Evolutionary conservation across 2,797 vertebrate genomes (phyloP).

Genomic region (Microctenopoma stevenorrisi): DNA sequence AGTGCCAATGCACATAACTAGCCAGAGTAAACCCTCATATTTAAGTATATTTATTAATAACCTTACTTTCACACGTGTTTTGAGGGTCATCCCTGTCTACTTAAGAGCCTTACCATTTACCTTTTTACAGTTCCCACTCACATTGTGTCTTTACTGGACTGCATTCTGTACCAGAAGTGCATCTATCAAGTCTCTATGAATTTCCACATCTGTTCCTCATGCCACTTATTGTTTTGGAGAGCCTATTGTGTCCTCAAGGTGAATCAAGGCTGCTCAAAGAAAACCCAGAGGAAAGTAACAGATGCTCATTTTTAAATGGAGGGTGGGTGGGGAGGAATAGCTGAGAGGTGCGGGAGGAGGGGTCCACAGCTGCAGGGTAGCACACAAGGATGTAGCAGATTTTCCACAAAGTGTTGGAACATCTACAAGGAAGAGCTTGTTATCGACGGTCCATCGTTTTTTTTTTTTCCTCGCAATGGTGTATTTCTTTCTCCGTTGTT

Average conservation of each 20-base stretch:
- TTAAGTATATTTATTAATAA: slow-evolving; percentile 71
- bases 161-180: slow-evolving; percentile 84
- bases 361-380: slow-evolving; percentile 69
- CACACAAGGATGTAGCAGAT: slow-evolving; percentile 55
- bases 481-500: slow-evolving; percentile 19
- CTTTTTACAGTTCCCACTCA: slow-evolving; percentile 77
- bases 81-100: slow-evolving; percentile 82
- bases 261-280: slow-evolving; percentile 69
- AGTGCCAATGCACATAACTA: slow-evolving; percentile 86
- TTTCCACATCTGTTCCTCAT: slow-evolving; percentile 78
- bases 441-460: slow-evolving; percentile 76
- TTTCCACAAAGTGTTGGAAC: slow-evolving; percentile 51
- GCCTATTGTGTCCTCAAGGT: slow-evolving; percentile 77
- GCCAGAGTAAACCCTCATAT: slow-evolving; percentile 77
- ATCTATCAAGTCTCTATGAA: slow-evolving; percentile 74
- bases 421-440: slow-evolving; percentile 73
- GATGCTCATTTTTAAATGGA: slow-evolving; percentile 60
- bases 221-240: slow-evolving; percentile 76
- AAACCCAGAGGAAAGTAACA: slow-evolving; percentile 70
- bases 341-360: slow-evolving; percentile 58
- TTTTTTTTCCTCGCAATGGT: slow-evolving; percentile 69
- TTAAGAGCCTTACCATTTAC: slow-evolving; percentile 81
- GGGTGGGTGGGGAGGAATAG: slow-evolving; percentile 50
- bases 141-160: slow-evolving; percentile 76
- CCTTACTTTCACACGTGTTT: slow-evolving; percentile 75